Evolutionary conservation across 2,888 invertebrate genomes (phyloP).

Genomic region (Drosophila infuscata): DNA sequence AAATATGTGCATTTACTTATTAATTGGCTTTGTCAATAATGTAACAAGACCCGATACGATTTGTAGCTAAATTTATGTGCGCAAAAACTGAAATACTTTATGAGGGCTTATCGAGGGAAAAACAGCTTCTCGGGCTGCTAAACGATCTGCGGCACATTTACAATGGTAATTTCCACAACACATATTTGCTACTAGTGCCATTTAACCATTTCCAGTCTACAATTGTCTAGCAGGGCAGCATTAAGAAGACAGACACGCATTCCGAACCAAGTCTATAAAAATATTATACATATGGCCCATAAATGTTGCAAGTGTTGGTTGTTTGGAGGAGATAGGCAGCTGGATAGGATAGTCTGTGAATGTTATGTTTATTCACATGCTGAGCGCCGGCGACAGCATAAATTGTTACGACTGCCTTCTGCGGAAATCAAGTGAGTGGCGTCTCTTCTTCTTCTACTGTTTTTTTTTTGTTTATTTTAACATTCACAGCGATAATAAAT

Average conservation of each 20-base stretch:
- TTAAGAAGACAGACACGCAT: conserved; percentile 26
- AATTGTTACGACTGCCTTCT: conserved; percentile 37
- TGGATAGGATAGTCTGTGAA: conserved; percentile 17
- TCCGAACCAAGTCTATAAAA: conserved; percentile 55
- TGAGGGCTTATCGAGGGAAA: conserved; percentile 39
- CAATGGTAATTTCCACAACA: conserved; percentile 47
- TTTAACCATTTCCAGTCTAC: conserved; percentile 31
- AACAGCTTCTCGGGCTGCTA: conserved; percentile 25
- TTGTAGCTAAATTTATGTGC: conserved; percentile 47
- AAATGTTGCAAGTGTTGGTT: conserved; percentile 32
- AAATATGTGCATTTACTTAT: conserved; percentile 29
- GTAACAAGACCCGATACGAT: conserved; percentile 14
- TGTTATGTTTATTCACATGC: conserved; percentile 49
- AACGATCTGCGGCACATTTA: conserved; percentile 56
- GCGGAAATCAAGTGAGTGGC: conserved; percentile 15
- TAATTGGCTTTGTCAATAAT: conserved; percentile 58
- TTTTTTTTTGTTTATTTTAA: no score
- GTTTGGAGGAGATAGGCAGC: background rate
- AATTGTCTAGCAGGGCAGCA: conserved; percentile 59
- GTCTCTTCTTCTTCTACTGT: background rate
- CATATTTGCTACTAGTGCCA: conserved; percentile 25
- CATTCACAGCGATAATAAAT: conserved; percentile 65
- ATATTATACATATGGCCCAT: conserved; percentile 58
- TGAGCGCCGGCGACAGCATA: conserved; percentile 44
- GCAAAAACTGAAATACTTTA: conserved; percentile 55